Percentiles rank a stretch among this genome's conserved stretches.
Conservation (phyloP, 1,140 invertebrate genomes). For the Listronotus oregonensis region DNA sequence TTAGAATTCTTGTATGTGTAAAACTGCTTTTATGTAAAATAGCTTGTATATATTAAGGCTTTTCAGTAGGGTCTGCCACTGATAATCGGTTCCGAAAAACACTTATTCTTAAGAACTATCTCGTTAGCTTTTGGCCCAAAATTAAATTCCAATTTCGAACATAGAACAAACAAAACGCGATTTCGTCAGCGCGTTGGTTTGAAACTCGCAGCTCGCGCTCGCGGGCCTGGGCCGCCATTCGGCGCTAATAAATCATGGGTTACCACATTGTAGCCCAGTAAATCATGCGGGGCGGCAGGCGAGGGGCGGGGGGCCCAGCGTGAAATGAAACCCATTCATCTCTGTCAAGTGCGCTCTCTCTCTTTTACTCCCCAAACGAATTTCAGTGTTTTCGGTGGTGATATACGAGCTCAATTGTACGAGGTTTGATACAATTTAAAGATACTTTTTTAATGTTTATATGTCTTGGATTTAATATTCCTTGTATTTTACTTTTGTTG, state of each 20-base stretch:
- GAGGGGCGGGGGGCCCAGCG: conserved; percentile 58
- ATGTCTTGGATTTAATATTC: too few species aligned
- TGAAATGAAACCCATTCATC: conserved; percentile 60
- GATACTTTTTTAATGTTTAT: neutral
- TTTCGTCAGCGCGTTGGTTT: conserved; percentile 29
- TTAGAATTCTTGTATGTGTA: too few species aligned
- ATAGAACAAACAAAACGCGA: conserved; percentile 22
- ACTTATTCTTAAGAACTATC: too few species aligned
- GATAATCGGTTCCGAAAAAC: too few species aligned
- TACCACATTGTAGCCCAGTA: conserved; percentile 71
- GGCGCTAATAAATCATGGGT: conserved; percentile 66
- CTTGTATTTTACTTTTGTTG: too few species aligned
- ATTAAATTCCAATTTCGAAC: conserved; percentile 30
- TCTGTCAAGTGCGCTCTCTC: conserved; percentile 54
- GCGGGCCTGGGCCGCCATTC: conserved; percentile 54
- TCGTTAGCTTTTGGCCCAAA: neutral
- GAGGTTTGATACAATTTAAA: neutral
- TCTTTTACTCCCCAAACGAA: conserved; percentile 44
- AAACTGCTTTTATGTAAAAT: too few species aligned
- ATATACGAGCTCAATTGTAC: conserved; percentile 8
- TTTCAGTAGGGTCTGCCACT: too few species aligned
- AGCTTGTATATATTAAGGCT: too few species aligned
- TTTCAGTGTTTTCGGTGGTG: conserved; percentile 32
- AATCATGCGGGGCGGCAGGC: conserved; percentile 61
- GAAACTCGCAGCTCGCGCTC: conserved; percentile 39